Conservation (phyloP, 1,140 invertebrate species). For the Sogatella furcifera region DNA sequence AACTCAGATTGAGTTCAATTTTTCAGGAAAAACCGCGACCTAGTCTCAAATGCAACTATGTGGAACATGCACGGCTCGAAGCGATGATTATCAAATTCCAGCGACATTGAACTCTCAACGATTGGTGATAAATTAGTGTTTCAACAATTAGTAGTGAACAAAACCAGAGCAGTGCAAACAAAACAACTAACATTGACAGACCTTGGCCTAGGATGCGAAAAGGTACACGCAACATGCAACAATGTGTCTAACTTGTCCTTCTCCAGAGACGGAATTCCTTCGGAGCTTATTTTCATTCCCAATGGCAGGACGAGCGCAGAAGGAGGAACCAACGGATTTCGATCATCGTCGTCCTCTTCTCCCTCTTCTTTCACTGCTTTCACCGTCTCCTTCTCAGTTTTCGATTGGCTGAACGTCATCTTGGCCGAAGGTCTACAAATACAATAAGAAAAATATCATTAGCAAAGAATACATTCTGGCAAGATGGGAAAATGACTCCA, state of each 20-base stretch:
- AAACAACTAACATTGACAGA: conserved; percentile 15
- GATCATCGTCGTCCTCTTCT: conserved; percentile 22
- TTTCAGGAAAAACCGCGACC: too few species aligned
- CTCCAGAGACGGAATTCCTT: conserved; percentile 28
- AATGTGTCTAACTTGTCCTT: conserved; percentile 31
- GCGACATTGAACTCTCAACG: too few species aligned
- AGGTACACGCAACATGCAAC: conserved; percentile 19
- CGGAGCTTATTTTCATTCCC: conserved; percentile 26
- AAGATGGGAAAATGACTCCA: too few species aligned
- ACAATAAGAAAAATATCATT: not conserved
- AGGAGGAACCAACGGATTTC: conserved; percentile 1
- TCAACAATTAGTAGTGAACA: too few species aligned
- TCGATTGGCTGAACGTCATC: conserved; percentile 7
- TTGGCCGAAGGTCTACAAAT: conserved; percentile 10
- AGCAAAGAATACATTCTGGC: too few species aligned
- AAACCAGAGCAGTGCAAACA: not conserved
- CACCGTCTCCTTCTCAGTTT: not conserved
- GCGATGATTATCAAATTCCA: too few species aligned
- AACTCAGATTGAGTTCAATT: too few species aligned
- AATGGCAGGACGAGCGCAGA: conserved; percentile 22
- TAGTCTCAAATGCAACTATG: too few species aligned
- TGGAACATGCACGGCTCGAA: too few species aligned
- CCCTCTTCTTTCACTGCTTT: conserved; percentile 22
- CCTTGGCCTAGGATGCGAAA: conserved; percentile 15
- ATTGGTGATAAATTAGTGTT: too few species aligned